Evolutionary conservation across 2,797 vertebrate genomes (phyloP).

Genomic region (Nyctalus aviator): DNA sequence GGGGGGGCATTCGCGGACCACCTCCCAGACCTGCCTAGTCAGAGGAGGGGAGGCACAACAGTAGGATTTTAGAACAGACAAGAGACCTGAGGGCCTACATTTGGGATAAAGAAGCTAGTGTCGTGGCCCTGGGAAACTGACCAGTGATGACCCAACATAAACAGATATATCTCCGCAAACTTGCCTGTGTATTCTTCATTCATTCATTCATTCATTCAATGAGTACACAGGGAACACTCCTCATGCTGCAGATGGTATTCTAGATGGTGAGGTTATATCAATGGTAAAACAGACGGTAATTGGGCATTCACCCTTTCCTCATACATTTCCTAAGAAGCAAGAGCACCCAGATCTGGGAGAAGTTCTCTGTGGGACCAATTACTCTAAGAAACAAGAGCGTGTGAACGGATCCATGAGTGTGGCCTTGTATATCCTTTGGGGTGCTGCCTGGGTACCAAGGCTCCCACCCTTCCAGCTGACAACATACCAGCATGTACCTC

Average conservation of each 20-base stretch:
- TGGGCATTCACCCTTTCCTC: not conserved
- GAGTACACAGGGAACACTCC: not conserved
- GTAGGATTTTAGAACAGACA: not conserved
- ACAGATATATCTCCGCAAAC: not conserved
- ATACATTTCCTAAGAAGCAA: not conserved
- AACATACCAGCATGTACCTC: not conserved
- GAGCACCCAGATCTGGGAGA: not conserved
- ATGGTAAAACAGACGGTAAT: not conserved
- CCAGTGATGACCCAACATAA: not conserved
- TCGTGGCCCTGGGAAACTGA: not conserved
- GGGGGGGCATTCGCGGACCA: not conserved
- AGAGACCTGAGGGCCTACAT: rapidly evolving
- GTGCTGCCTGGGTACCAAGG: not conserved
- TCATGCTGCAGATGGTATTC: not conserved
- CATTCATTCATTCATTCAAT: not conserved
- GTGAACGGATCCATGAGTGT: rapidly evolving
- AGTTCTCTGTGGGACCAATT: not conserved
- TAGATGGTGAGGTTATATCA: not conserved
- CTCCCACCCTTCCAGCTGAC: not conserved
- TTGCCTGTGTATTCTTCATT: not conserved
- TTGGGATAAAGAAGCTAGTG: not conserved
- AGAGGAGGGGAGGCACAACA: too few species aligned
- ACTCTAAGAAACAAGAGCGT: not conserved
- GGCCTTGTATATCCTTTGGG: rapidly evolving
- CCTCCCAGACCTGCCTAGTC: not conserved